phyloP scores from a whole-genome alignment of 2,888 invertebrate genomes.

The Laothoe populi region DNA sequence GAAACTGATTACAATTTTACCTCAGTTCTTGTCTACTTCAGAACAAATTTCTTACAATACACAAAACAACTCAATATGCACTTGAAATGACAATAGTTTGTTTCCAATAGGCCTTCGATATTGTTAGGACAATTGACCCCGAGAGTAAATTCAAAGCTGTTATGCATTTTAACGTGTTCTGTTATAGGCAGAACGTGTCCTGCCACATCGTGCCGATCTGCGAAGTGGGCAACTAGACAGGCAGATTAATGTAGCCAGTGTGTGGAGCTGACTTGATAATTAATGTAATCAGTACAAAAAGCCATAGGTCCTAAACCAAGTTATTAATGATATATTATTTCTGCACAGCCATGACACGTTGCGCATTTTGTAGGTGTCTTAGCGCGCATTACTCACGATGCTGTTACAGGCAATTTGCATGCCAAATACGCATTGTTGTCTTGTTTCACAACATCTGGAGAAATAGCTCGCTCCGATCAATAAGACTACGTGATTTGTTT shows the following conservation, averaged over 20 bases:
- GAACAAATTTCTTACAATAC: not conserved
- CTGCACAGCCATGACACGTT: conserved; percentile 25
- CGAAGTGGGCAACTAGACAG: conserved; percentile 13
- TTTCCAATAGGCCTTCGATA: conserved; percentile 36
- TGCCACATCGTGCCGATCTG: conserved; percentile 32
- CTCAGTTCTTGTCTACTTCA: not conserved
- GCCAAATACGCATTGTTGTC: conserved; percentile 60
- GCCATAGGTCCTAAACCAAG: conserved; percentile 25
- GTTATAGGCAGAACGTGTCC: conserved; percentile 43
- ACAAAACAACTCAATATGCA: no score
- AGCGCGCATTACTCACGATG: conserved; percentile 46
- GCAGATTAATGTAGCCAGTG: conserved; percentile 43
- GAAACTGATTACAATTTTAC: no score
- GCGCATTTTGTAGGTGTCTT: conserved; percentile 48
- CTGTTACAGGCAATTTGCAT: conserved; percentile 58
- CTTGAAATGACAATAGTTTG: conserved; percentile 38
- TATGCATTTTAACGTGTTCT: conserved; percentile 39
- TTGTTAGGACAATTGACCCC: conserved; percentile 57
- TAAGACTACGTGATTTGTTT: conserved; percentile 45
- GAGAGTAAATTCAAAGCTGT: conserved; percentile 51
- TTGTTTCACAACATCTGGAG: conserved; percentile 55
- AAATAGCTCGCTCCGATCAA: conserved; percentile 46
- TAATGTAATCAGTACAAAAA: conserved; percentile 35
- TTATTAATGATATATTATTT: conserved; percentile 48
- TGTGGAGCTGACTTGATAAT: conserved; percentile 35